These are phyloP conservation scores for Anolis apletophallus DNA, from an alignment of 2,797 vertebrate genomes.

Conservation along the genomic window DNA sequence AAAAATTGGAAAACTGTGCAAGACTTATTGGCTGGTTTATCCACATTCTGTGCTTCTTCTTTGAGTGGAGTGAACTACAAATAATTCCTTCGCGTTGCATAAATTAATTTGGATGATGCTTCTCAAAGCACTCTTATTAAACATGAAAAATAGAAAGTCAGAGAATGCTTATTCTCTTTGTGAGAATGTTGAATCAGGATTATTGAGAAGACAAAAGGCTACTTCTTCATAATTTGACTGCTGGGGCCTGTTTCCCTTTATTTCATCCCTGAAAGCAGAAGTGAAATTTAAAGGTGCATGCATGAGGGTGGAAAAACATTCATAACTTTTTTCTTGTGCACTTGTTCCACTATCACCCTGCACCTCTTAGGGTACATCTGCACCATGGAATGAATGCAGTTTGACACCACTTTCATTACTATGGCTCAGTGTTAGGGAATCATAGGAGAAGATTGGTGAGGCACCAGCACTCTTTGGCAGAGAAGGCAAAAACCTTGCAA, in stretches of 20 bases:
- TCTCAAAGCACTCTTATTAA: background rate
- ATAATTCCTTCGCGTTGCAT: background rate
- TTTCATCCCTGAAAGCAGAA: conserved; percentile 18
- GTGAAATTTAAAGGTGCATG: conserved; percentile 35
- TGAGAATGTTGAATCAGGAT: background rate
- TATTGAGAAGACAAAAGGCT: background rate
- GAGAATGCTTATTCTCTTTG: background rate
- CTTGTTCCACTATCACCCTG: background rate
- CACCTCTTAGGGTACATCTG: too few relatives aligned
- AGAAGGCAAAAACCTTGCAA: too few relatives aligned
- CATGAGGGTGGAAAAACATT: background rate
- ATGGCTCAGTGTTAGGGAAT: too few relatives aligned
- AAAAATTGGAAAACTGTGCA: background rate
- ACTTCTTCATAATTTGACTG: conserved; percentile 7
- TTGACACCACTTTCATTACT: too few relatives aligned
- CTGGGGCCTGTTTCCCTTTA: conserved; percentile 21
- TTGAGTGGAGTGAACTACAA: background rate
- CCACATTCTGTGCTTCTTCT: background rate
- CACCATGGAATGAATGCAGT: too few relatives aligned
- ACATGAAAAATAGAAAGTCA: background rate
- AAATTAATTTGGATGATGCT: conserved; percentile 8
- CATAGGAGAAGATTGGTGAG: too few relatives aligned
- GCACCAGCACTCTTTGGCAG: too few relatives aligned
- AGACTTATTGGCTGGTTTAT: background rate
- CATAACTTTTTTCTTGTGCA: background rate